Percentiles rank a stretch among this genome's conserved stretches.
These are phyloP conservation scores for Perca fluviatilis DNA, from an alignment of 2,113 vertebrate species.

Conservation along the genomic window DNA sequence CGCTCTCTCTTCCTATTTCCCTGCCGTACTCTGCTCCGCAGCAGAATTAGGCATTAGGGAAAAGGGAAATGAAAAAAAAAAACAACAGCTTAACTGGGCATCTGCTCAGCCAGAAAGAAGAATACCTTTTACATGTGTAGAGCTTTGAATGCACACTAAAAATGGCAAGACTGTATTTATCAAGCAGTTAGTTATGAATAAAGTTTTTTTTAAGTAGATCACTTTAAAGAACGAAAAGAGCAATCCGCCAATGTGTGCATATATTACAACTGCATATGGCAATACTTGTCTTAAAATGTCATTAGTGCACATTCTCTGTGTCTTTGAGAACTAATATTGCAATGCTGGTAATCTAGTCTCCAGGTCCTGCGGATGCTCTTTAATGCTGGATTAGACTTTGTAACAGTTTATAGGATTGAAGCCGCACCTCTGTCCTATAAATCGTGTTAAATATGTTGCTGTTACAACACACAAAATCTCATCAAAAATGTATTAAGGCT, in stretches of 20 bases:
- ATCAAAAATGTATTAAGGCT: constrained; percentile 73
- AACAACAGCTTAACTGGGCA: constrained; percentile 58
- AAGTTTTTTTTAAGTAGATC: not conserved
- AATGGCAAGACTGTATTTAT: not conserved
- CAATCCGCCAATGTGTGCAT: not conserved
- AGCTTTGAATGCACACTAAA: constrained; percentile 15
- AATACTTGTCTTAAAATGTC: not conserved
- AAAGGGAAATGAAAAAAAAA: constrained; percentile 54
- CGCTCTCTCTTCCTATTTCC: constrained; percentile 57
- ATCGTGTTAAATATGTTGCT: constrained; percentile 77
- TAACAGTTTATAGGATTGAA: constrained; percentile 71
- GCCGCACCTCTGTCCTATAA: constrained; percentile 65
- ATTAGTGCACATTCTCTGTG: not conserved
- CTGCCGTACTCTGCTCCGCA: constrained; percentile 39
- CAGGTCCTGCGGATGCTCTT: constrained; percentile 37
- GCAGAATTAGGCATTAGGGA: constrained; percentile 60
- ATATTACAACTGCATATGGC: not conserved
- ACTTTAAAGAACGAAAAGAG: not conserved
- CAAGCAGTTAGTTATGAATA: not conserved
- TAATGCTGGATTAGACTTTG: constrained; percentile 70
- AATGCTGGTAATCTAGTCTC: constrained; percentile 52
- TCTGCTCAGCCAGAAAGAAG: constrained; percentile 40
- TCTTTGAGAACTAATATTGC: constrained; percentile 17
- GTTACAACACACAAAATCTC: constrained; percentile 74
- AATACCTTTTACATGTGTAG: constrained; percentile 20